Evolutionary conservation across 2,113 vertebrate species (phyloP).

Genomic region (Malurus melanocephalus): DNA sequence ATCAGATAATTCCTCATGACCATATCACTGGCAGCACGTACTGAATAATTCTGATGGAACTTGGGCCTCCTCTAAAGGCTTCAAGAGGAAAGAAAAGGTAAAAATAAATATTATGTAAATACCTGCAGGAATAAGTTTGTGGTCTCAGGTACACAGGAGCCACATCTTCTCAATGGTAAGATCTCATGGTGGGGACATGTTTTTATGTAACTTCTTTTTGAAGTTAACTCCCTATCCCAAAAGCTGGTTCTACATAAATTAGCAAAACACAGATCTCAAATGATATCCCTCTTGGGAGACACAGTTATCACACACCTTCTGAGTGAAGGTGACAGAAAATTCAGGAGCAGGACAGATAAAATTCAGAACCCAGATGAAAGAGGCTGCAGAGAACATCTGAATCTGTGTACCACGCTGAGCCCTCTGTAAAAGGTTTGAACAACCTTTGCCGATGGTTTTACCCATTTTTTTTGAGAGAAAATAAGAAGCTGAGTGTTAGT

Average conservation of each 20-base stretch:
- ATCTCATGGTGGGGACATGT: fast-evolving
- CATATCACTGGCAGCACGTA: fast-evolving
- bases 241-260: neutral
- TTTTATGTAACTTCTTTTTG: neutral
- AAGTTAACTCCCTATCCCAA: neutral
- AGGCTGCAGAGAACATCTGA: neutral
- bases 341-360: neutral
- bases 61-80: neutral
- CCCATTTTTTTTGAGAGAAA: neutral
- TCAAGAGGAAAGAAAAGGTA: neutral
- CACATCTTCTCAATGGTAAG: neutral
- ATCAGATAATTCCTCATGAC: neutral
- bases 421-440: neutral
- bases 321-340: neutral
- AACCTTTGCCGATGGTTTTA: neutral
- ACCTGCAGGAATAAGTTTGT: neutral
- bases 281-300: fast-evolving
- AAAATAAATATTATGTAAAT: neutral
- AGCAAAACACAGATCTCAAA: neutral
- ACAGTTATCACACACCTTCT: neutral
- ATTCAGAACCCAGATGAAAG: neutral
- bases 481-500: neutral
- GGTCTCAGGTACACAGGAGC: neutral
- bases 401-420: neutral
- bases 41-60: neutral